Conservation (phyloP, 2,797 vertebrate genomes). For the Ctenopoma multispine region DNA sequence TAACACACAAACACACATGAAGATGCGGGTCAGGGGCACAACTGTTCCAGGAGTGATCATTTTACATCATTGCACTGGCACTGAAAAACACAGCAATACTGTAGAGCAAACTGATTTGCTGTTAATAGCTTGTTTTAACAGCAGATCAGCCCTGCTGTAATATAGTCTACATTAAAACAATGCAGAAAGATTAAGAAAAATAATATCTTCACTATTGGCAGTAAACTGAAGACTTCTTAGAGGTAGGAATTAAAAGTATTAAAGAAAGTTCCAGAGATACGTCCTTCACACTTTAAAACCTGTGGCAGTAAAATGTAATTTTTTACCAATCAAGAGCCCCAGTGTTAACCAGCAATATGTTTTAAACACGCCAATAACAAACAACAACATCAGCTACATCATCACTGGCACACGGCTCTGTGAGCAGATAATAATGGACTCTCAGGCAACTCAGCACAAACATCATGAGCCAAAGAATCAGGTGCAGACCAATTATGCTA, state of each 20-base stretch:
- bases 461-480: conserved; percentile 8
- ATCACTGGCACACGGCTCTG: conserved; percentile 18
- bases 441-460: conserved; percentile 12
- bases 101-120: conserved; percentile 24
- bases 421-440: conserved; percentile 4
- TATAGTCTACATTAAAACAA: conserved; percentile 37
- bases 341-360: conserved; percentile 10
- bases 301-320: not conserved
- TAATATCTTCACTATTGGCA: conserved; percentile 12
- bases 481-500: conserved; percentile 5
- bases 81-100: conserved; percentile 42
- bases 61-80: conserved; percentile 33
- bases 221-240: conserved; percentile 65
- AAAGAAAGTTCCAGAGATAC: conserved; percentile 36
- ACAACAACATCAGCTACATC: conserved; percentile 18
- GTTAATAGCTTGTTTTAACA: conserved; percentile 9
- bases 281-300: conserved; percentile 32
- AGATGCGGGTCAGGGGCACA: conserved; percentile 46
- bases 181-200: not conserved
- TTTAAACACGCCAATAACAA: conserved; percentile 7
- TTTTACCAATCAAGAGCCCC: conserved; percentile 16
- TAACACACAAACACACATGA: conserved; percentile 53
- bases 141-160: conserved; percentile 3
- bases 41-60: conserved; percentile 51
- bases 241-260: conserved; percentile 68